Base-by-base conservation (phyloP, 1,140 invertebrate species). In the Chlorops oryzae region DNA sequence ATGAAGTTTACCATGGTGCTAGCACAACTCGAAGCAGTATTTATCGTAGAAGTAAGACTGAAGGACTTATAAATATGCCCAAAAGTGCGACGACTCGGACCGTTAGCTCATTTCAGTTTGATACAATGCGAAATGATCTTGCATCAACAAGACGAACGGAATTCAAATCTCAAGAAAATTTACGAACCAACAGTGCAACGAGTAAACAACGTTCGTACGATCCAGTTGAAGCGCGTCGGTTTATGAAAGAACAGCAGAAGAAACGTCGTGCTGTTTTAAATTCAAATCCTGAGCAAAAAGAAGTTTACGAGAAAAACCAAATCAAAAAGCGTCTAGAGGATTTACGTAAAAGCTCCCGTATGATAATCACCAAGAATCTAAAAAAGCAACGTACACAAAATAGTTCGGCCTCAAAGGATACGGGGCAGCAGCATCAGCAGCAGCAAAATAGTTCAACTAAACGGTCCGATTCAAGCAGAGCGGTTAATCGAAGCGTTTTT, bases 261-360 rank as follows among this genome's bases (percentile, higher is more conserved):
- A 48, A 53, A 28, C 20, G 28, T 27, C 17, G 41, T 6, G 15
- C 22, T 7, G n/a, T 25, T 0, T 3, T 25, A 9, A 2, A 27
- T 6, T 25, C 35, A 23, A n/a, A 23, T 2, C 13, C n/a, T 18
- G 32, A 39, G 18, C 27, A 34, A 20, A 47, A 47, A 42, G 42
- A 3, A 3, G n/a, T 10, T 5, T n/a, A 40, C 10, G 51, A 54
- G 32, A 56, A 55, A 20, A 55, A 57, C 18, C 47, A 58, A 40
- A 60, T 60, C 18, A 60, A 56, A 35, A 44, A 56, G 40, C 44
- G 59, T 10, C 38, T 60, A 10, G 51, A 58, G 21, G 50, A 52
- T n/a, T 25, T 60, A 7, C 50, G 44, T 13, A 47, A 48, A 28
- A 58, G 58, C 32, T 54, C 59, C 12, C 23, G 50, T 23, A 39